Base-by-base conservation (phyloP, 2,797 vertebrate genomes). In the Poliocrania exsul region DNA sequence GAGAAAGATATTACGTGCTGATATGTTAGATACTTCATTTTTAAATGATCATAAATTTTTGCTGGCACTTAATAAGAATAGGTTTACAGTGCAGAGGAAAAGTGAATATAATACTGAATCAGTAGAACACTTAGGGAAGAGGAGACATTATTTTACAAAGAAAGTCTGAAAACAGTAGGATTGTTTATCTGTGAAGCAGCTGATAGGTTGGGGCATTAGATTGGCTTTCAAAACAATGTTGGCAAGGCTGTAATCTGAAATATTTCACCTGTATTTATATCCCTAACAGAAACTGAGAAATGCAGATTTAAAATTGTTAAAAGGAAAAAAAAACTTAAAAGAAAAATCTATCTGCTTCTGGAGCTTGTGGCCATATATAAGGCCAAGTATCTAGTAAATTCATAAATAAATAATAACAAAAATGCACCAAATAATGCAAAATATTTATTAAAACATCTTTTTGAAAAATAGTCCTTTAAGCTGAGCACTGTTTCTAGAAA, bases 11-110 rank as follows among this genome's bases (percentile, higher is more conserved):
- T 88, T 92, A 67, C 91, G 82, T 86, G 79, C 93, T 96, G 93
- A 73, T 95, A 50, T 64, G 82, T 96, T 92, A 94, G 82, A 97
- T 96, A 85, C 88, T 86, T 96, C 96, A 96, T 96, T 96, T 97
- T 94, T 94, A 96, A 96, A 95, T 92, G 93, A 94, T 70, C 93
- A 77, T 97, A 96, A 97, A 96, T 97, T 96, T 92, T 82, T 94
- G 70, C 40, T 1, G 0, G 89, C 8, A 8, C 54, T 88, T 96
- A 95, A 92, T 91, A 92, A 92, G 53, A 54, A 33, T 69, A 69
- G 88, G 84, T 88, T 89, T 96, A 81, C 92, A 67, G 92, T 84
- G 87, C 73, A 49, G 70, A 72, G 64, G 69, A 82, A 44, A 91
- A 87, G 49, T 50, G 84, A 92, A 61, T 93, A 23, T 26, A 92